Evolutionary conservation across 2,888 invertebrate species (phyloP).

Genomic region (Stratiomys singularior): DNA sequence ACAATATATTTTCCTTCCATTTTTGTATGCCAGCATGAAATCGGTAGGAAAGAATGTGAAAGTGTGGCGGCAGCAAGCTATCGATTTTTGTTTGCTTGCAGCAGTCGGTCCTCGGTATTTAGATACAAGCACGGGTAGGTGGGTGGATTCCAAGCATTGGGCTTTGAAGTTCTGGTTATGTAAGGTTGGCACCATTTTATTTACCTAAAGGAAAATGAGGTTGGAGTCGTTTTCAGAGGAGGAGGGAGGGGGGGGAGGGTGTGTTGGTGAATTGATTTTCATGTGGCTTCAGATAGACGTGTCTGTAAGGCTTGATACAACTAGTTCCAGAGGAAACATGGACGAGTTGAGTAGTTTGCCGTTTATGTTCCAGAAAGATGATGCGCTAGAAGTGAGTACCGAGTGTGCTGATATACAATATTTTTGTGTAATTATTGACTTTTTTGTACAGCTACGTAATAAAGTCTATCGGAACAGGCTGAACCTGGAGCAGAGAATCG

Average conservation of each 20-base stretch:
- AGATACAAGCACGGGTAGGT: too few species aligned
- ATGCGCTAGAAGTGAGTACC: background rate
- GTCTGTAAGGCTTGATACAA: background rate
- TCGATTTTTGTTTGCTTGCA: too few species aligned
- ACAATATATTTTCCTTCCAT: too few species aligned
- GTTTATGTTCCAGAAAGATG: background rate
- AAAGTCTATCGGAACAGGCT: conserved; percentile 2
- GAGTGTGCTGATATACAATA: background rate
- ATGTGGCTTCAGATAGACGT: background rate
- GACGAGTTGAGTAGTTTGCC: background rate
- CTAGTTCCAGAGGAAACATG: background rate
- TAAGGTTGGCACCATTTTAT: too few species aligned
- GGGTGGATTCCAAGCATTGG: too few species aligned
- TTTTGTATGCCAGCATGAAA: too few species aligned
- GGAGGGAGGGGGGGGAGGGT: background rate
- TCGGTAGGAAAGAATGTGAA: too few species aligned
- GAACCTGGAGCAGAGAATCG: conserved; percentile 10
- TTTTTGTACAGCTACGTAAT: background rate
- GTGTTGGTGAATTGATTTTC: conserved; percentile 8
- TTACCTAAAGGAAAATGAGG: too few species aligned
- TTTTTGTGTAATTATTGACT: background rate
- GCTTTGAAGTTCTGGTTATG: too few species aligned
- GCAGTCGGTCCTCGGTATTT: too few species aligned
- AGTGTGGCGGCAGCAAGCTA: too few species aligned
- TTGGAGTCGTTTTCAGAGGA: too few species aligned